A percentile compares a stretch with the other conserved stretches of the same genome.
These are phyloP conservation scores for Noctuana brunneofusca DNA, from an alignment of 2,888 invertebrate species.

Conservation along the genomic window DNA sequence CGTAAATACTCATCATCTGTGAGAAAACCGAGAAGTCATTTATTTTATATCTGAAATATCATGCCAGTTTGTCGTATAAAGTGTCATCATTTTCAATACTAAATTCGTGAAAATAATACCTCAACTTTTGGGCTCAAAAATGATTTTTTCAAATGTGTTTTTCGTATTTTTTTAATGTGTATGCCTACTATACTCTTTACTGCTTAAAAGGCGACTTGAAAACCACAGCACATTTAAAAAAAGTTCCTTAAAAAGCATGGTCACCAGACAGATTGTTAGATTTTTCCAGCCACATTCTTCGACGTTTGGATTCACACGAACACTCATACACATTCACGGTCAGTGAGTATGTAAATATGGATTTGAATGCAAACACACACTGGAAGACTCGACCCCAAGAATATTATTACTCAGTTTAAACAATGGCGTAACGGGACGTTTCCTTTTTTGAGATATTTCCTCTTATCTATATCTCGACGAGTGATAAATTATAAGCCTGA, in stretches of 20 bases:
- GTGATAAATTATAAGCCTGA: conserved; percentile 33
- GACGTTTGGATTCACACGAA: conserved; percentile 72
- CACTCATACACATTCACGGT: conserved; percentile 73
- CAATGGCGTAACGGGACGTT: conserved; percentile 49
- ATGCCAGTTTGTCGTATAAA: too few relatives aligned
- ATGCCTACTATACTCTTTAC: too few relatives aligned
- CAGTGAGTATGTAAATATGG: conserved; percentile 76
- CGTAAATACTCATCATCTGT: conserved; percentile 25
- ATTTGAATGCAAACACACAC: conserved; percentile 59
- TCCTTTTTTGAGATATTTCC: conserved; percentile 42
- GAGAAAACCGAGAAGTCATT: conserved; percentile 23
- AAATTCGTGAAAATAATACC: too few relatives aligned
- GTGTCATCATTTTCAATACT: too few relatives aligned
- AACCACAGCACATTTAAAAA: not conserved
- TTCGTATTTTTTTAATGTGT: too few relatives aligned
- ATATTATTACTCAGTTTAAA: conserved; percentile 38
- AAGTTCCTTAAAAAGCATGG: conserved; percentile 44
- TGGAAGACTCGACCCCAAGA: conserved; percentile 40
- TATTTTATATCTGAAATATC: conserved; percentile 6
- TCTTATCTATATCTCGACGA: conserved; percentile 36
- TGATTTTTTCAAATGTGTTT: too few relatives aligned
- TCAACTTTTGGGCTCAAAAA: too few relatives aligned
- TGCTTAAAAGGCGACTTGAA: too few relatives aligned
- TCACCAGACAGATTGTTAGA: conserved; percentile 57
- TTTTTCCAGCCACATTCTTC: conserved; percentile 71